Percentiles rank a stretch among this genome's conserved stretches.
Evolutionary conservation across 2,797 vertebrate species (phyloP).

Genomic region (Meda fulgida): DNA sequence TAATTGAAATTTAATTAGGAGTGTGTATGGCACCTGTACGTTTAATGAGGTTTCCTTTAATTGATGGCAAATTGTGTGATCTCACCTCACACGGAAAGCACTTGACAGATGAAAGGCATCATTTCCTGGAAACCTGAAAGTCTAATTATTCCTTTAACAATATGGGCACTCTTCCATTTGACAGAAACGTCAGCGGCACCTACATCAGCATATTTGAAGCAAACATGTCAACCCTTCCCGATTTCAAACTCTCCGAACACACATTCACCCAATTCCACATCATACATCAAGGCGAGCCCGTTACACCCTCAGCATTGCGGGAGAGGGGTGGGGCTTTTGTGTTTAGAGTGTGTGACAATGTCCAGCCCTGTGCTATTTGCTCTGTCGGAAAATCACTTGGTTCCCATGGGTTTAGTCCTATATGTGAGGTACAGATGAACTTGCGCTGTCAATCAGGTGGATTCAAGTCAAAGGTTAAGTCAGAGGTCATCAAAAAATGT

Average conservation of each 20-base stretch:
- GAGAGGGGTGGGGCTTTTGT: slow-evolving; percentile 59
- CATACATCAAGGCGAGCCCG: slow-evolving; percentile 77
- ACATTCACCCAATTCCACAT: slow-evolving; percentile 68
- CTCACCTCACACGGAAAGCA: slow-evolving; percentile 4
- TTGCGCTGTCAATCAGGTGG: slow-evolving; percentile 59
- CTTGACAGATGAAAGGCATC: slow-evolving; percentile 31
- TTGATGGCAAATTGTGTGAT: slow-evolving; percentile 35
- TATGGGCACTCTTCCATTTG: slow-evolving; percentile 47
- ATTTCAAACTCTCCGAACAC: slow-evolving; percentile 70
- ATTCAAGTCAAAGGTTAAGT: slow-evolving; percentile 43
- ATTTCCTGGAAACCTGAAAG: slow-evolving; percentile 22
- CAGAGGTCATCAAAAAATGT: neutral
- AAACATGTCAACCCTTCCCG: slow-evolving; percentile 71
- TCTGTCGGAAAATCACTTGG: slow-evolving; percentile 61
- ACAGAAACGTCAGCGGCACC: slow-evolving; percentile 62
- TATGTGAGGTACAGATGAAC: slow-evolving; percentile 53
- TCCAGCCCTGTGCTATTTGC: slow-evolving; percentile 56
- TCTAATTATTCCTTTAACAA: slow-evolving; percentile 69
- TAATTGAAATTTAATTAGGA: slow-evolving; percentile 55
- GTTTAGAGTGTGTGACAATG: slow-evolving; percentile 37
- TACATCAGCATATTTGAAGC: slow-evolving; percentile 82
- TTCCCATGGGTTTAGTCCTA: slow-evolving; percentile 52
- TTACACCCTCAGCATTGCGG: slow-evolving; percentile 59
- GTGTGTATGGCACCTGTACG: slow-evolving; percentile 30
- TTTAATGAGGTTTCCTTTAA: slow-evolving; percentile 42